Evolutionary conservation across 1,140 invertebrate species (phyloP).

Genomic region (Chrysopa pallens): DNA sequence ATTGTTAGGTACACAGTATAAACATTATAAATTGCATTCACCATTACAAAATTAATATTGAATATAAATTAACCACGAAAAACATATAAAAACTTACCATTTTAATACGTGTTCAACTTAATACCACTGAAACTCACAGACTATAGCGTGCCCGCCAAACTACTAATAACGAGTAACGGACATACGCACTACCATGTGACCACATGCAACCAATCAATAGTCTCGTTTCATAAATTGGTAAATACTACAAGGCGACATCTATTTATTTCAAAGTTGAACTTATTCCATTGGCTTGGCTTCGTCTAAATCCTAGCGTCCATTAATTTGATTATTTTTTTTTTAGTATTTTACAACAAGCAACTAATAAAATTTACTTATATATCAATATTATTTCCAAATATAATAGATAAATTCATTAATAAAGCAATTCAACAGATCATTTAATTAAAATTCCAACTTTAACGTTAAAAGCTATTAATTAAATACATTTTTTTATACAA

Average conservation of each 20-base stretch:
- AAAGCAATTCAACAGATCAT: too few species aligned
- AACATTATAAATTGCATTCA: slow-evolving; percentile 8
- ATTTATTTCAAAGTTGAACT: neutral
- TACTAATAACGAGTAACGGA: slow-evolving; percentile 4
- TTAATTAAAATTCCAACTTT: too few species aligned
- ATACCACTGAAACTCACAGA: slow-evolving; percentile 16
- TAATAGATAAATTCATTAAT: too few species aligned
- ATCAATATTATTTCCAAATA: too few species aligned
- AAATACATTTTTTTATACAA: too few species aligned
- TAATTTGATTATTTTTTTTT: too few species aligned
- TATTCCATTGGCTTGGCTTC: neutral
- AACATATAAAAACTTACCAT: slow-evolving; percentile 30
- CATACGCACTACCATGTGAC: slow-evolving; percentile 3
- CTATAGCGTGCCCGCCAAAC: slow-evolving; percentile 15
- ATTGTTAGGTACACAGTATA: slow-evolving; percentile 19
- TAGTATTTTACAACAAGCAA: too few species aligned
- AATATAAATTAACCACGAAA: slow-evolving; percentile 19
- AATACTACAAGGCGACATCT: slow-evolving; percentile 5
- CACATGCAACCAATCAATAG: slow-evolving; percentile 13
- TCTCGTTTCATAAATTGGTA: neutral
- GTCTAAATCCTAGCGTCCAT: too few species aligned
- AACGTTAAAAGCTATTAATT: too few species aligned
- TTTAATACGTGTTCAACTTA: slow-evolving; percentile 15
- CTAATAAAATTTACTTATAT: too few species aligned
- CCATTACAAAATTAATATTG: slow-evolving; percentile 12